Evolutionary conservation across 2,113 vertebrate genomes (phyloP).

Genomic region (Anas platyrhynchos): DNA sequence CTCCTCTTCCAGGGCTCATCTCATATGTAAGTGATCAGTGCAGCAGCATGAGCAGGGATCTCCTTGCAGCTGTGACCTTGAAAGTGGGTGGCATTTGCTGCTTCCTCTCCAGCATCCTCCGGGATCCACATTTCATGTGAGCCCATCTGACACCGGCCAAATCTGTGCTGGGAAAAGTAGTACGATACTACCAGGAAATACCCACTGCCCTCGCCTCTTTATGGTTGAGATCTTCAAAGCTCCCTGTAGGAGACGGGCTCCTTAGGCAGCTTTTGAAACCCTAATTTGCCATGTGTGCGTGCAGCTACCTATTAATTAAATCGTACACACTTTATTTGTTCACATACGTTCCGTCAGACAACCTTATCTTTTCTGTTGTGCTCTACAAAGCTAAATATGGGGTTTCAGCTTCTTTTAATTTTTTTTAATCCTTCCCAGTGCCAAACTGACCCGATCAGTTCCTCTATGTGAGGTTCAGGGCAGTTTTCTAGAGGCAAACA

Average conservation of each 20-base stretch:
- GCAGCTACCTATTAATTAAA: background rate
- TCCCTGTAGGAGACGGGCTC: background rate
- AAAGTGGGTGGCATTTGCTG: conserved; percentile 66
- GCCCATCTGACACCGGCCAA: conserved; percentile 14
- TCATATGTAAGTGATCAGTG: conserved; percentile 61
- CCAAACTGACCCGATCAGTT: background rate
- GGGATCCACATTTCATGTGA: conserved; percentile 40
- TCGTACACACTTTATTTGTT: background rate
- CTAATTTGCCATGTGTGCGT: fast-evolving
- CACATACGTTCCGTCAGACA: background rate
- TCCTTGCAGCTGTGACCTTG: conserved; percentile 68
- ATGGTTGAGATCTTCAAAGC: background rate
- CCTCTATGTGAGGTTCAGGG: fast-evolving
- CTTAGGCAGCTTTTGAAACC: background rate
- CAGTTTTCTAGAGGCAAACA: background rate
- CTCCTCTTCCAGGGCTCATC: background rate
- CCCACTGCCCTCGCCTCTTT: background rate
- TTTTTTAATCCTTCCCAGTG: fast-evolving
- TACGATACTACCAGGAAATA: background rate
- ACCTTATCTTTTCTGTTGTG: background rate
- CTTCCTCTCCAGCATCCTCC: conserved; percentile 49
- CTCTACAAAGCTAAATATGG: background rate
- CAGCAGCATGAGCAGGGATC: conserved; percentile 27
- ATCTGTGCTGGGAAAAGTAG: background rate
- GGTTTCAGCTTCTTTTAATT: background rate